Conservation (phyloP, 2,888 invertebrate genomes). For the Charanyca ferruginea region DNA sequence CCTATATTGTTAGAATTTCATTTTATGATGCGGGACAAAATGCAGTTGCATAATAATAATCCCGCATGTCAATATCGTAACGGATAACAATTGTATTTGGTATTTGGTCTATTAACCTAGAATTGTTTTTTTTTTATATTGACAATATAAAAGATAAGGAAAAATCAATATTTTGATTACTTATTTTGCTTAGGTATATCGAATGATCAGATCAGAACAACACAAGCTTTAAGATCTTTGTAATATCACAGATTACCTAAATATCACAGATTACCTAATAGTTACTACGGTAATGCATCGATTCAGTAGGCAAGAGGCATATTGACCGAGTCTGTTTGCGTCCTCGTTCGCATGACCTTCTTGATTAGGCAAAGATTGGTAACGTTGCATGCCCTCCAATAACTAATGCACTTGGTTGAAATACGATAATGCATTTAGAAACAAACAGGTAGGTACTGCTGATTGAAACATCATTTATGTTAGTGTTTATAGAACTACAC, state of each 20-base stretch:
- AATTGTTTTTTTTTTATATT: conserved; percentile 19
- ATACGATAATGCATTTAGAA: conserved; percentile 18
- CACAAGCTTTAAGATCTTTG: not conserved
- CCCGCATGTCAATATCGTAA: conserved; percentile 44
- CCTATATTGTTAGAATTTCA: conserved; percentile 33
- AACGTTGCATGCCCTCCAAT: conserved; percentile 32
- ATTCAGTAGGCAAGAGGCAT: conserved; percentile 21
- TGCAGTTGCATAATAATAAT: conserved; percentile 57
- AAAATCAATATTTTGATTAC: not conserved
- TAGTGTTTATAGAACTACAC: not conserved
- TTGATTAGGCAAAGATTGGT: conserved; percentile 42
- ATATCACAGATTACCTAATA: not conserved
- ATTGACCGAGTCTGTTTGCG: conserved; percentile 38
- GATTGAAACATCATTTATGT: not conserved
- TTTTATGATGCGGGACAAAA: conserved; percentile 59
- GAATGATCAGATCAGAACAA: not conserved
- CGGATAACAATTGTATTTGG: conserved; percentile 35
- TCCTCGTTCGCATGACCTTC: conserved; percentile 44
- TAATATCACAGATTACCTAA: not conserved
- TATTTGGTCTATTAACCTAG: conserved; percentile 46
- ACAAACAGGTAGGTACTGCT: not conserved
- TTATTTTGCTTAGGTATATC: conserved; percentile 6
- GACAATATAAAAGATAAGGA: not conserved
- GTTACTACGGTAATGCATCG: conserved; percentile 13
- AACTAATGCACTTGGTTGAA: conserved; percentile 21